Conservation (phyloP, 2,113 vertebrate species). For the Corydoras sp. region DNA sequence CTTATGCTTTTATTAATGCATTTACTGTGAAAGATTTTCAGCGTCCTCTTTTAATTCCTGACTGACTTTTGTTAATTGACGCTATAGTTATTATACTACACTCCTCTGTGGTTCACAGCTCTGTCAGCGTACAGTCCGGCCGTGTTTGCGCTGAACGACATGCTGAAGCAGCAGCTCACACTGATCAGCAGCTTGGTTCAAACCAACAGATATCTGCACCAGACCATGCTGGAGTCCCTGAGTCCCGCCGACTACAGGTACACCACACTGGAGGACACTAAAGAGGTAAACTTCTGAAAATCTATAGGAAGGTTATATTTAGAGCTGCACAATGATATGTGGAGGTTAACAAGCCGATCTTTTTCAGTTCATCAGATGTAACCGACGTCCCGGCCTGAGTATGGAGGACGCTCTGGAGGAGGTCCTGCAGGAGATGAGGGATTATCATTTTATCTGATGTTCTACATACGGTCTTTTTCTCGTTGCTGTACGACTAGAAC, state of each 20-base stretch:
- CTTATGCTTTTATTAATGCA: no score
- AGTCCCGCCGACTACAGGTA: constrained; percentile 75
- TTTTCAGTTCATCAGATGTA: constrained; percentile 70
- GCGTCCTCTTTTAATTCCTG: no score
- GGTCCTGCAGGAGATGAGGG: constrained; percentile 56
- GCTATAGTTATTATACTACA: neutral
- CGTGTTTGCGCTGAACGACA: constrained; percentile 58
- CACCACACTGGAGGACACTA: constrained; percentile 79
- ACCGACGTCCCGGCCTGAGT: constrained; percentile 61
- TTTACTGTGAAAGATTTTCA: no score
- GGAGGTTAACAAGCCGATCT: neutral
- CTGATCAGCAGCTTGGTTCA: constrained; percentile 69
- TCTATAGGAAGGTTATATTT: no score
- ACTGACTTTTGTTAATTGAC: neutral
- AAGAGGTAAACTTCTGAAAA: constrained; percentile 62
- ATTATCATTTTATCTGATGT: constrained; percentile 48
- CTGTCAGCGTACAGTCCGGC: constrained; percentile 67
- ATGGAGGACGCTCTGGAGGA: constrained; percentile 60
- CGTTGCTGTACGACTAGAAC: no score
- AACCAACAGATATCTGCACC: constrained; percentile 63
- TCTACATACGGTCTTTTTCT: neutral
- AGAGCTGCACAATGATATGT: no score
- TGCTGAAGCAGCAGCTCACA: constrained; percentile 79
- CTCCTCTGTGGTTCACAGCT: constrained; percentile 46
- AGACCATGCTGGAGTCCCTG: constrained; percentile 62